Conservation (phyloP, 1,140 invertebrate genomes). For the Caenorhabditis inopinata region DNA sequence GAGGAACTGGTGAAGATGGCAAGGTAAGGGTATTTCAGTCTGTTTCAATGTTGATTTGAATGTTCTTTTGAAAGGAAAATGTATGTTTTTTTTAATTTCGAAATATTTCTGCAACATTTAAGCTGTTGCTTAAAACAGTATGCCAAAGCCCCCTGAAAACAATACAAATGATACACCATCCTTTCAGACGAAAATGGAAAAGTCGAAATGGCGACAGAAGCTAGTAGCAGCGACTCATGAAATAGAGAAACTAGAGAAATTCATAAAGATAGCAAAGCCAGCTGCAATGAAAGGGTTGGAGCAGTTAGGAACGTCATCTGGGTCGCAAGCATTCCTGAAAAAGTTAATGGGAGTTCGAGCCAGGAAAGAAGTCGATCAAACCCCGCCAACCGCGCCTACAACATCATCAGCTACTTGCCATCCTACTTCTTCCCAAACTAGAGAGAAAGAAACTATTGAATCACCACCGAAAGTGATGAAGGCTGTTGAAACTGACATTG, state of each 20-base stretch:
- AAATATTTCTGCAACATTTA: no score
- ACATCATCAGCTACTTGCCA: neutral
- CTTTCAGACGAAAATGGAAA: slow-evolving; percentile 45
- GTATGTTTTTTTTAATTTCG: no score
- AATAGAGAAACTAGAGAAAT: slow-evolving; percentile 44
- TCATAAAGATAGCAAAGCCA: slow-evolving; percentile 48
- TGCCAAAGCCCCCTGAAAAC: no score
- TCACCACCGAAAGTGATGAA: neutral
- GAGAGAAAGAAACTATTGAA: neutral
- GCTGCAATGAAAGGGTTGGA: slow-evolving; percentile 29
- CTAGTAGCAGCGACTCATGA: slow-evolving; percentile 45
- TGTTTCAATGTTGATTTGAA: no score
- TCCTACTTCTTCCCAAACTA: neutral
- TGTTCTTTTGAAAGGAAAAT: no score
- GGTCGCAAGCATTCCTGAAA: neutral
- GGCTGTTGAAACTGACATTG: slow-evolving; percentile 1
- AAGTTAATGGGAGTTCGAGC: neutral
- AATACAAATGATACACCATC: no score
- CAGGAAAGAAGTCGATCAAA: slow-evolving; percentile 16
- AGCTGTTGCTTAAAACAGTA: no score
- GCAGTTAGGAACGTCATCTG: neutral
- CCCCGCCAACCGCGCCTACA: neutral
- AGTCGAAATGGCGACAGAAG: slow-evolving; percentile 40
- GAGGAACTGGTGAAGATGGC: slow-evolving; percentile 16
- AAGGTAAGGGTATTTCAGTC: neutral